These are phyloP conservation scores for Parnassius smintheus DNA, from an alignment of 2,888 invertebrate genomes.

Conservation along the genomic window DNA sequence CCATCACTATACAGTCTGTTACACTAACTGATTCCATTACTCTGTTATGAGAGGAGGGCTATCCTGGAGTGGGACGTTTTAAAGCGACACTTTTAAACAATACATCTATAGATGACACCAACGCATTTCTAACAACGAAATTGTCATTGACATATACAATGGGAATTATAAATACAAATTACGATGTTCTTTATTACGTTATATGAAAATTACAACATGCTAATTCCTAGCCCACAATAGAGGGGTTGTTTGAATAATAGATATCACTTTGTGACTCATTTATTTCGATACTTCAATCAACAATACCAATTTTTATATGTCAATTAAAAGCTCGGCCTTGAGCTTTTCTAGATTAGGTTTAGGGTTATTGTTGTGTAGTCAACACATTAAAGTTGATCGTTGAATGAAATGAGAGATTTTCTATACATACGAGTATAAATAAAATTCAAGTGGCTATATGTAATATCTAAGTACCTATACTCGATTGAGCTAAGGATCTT, in stretches of 20 bases:
- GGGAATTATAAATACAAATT: neutral
- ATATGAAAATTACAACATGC: conserved; percentile 6
- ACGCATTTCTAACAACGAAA: neutral
- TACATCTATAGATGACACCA: neutral
- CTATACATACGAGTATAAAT: too few species aligned
- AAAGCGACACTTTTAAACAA: too few species aligned
- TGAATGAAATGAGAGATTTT: too few species aligned
- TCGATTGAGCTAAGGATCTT: too few species aligned
- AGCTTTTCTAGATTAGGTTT: conserved; percentile 10
- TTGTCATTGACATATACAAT: neutral
- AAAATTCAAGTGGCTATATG: too few species aligned
- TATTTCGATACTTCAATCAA: neutral
- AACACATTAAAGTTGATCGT: conserved; percentile 8
- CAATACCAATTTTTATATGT: conserved; percentile 11
- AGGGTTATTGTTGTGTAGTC: conserved; percentile 15
- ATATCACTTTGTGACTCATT: conserved; percentile 18
- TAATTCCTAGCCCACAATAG: conserved; percentile 11
- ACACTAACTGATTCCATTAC: too few species aligned
- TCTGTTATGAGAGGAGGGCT: too few species aligned
- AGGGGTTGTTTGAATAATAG: conserved; percentile 21
- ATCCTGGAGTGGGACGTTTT: too few species aligned
- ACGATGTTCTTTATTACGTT: conserved; percentile 9
- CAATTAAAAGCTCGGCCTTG: conserved; percentile 22
- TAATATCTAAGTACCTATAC: too few species aligned
- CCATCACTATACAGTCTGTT: too few species aligned